phyloP scores from a whole-genome alignment of 2,797 vertebrate genomes.

The Avahi laniger region DNA sequence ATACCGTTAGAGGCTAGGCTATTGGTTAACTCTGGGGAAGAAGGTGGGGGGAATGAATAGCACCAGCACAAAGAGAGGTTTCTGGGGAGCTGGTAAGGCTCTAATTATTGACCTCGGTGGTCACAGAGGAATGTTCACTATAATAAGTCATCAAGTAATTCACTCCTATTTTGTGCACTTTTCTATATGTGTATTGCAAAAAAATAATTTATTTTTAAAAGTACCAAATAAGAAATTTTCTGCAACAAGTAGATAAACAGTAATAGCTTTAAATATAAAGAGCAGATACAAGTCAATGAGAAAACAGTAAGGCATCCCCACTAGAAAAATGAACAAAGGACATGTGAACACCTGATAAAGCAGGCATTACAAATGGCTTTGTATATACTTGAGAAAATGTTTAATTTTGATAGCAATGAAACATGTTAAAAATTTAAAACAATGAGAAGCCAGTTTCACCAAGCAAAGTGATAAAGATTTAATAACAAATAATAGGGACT shows the following conservation, averaged over 20 bases:
- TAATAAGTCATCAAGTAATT: background rate
- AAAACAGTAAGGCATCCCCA: background rate
- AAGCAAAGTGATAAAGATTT: background rate
- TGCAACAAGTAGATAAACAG: background rate
- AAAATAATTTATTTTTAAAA: background rate
- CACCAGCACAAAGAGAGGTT: background rate
- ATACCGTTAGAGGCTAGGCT: background rate
- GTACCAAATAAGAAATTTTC: background rate
- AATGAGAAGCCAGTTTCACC: background rate
- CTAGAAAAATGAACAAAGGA: background rate
- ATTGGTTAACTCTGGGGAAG: background rate
- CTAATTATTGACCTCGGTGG: background rate
- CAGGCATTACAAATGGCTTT: background rate
- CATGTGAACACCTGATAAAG: background rate
- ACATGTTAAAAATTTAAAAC: background rate
- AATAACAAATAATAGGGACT: background rate
- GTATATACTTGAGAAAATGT: background rate
- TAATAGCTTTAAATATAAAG: constrained; percentile 9
- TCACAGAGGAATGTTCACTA: background rate
- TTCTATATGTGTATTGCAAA: background rate
- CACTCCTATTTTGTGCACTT: background rate
- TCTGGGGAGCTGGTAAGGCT: background rate
- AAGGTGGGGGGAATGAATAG: background rate
- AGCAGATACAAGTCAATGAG: background rate
- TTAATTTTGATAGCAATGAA: background rate